phyloP scores from a whole-genome alignment of 2,888 invertebrate genomes.

The Nomada flava region DNA sequence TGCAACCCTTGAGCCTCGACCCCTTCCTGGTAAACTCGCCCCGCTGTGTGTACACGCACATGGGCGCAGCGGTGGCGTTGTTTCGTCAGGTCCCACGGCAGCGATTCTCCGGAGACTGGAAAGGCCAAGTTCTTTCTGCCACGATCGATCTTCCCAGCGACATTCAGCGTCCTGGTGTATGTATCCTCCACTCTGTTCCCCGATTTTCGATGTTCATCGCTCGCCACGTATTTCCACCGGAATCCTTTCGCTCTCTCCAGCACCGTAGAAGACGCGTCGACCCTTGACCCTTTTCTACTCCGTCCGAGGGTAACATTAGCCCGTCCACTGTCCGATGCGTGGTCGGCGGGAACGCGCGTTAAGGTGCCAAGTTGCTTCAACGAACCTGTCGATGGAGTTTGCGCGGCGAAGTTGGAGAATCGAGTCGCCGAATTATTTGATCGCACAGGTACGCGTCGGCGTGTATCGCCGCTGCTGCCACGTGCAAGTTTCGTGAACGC shows the following conservation, averaged over 20 bases:
- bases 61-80: constrained; percentile 51
- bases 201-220: neutral
- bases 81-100: constrained; percentile 63
- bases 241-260: neutral
- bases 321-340: no score
- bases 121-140: constrained; percentile 69
- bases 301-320: neutral
- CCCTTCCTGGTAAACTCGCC: constrained; percentile 63
- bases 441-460: neutral
- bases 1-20: constrained; percentile 72
- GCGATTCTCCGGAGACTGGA: constrained; percentile 68
- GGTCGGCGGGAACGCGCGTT: neutral
- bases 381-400: neutral
- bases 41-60: constrained; percentile 39
- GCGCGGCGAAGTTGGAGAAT: neutral
- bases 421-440: constrained; percentile 11
- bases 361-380: no score
- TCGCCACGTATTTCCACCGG: neutral
- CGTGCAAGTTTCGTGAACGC: constrained; percentile 27
- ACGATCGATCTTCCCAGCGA: constrained; percentile 65
- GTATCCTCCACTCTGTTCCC: constrained; percentile 19
- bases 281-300: neutral
- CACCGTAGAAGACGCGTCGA: neutral
- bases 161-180: constrained; percentile 35
- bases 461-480: neutral